phyloP scores from a whole-genome alignment of 2,113 vertebrate genomes.

The Carassius auratus region DNA sequence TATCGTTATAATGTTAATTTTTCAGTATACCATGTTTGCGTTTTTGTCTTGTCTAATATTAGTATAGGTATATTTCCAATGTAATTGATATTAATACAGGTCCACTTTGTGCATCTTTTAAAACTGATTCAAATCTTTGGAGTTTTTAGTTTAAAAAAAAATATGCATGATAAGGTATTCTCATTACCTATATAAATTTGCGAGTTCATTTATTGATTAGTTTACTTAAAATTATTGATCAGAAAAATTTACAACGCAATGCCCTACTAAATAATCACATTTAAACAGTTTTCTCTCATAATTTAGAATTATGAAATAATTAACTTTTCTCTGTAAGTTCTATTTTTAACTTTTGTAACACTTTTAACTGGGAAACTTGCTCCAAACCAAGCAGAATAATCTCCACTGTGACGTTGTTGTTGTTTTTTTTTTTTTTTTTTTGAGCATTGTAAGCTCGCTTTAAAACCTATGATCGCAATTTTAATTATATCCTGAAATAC shows the following conservation, averaged over 20 bases:
- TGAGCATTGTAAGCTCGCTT: not conserved
- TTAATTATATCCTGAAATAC: conserved; percentile 13
- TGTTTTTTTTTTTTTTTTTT: conserved; percentile 20
- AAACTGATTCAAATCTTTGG: not conserved
- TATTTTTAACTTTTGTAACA: not conserved
- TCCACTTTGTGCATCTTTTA: not conserved
- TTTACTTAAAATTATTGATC: no score
- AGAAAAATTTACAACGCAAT: no score
- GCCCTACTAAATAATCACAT: no score
- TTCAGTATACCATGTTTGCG: no score
- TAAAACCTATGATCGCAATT: not conserved
- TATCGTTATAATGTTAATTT: no score
- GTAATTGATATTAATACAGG: no score
- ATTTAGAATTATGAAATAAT: no score
- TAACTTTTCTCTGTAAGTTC: not conserved
- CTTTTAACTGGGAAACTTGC: not conserved
- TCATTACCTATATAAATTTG: not conserved
- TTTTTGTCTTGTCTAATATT: no score
- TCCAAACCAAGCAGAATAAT: not conserved
- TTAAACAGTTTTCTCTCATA: no score
- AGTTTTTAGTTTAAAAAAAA: no score
- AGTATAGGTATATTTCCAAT: no score
- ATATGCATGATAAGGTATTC: not conserved
- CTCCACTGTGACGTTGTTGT: not conserved
- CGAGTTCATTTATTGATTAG: no score